These are phyloP conservation scores for Augochlora pura DNA, from an alignment of 1,140 invertebrate species.

Conservation along the genomic window DNA sequence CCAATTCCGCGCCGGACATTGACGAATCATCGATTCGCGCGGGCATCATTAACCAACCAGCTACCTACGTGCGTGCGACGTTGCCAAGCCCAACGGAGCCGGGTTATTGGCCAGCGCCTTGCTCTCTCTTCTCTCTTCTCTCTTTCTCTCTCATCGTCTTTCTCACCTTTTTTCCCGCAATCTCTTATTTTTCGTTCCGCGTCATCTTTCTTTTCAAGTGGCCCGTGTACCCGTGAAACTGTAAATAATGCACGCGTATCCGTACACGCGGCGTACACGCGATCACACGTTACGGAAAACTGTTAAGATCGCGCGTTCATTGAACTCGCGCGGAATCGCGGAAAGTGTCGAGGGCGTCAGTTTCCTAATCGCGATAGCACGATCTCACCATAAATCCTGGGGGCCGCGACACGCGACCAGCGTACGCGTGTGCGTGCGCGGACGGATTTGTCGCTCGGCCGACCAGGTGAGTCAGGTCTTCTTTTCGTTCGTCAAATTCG, in stretches of 20 bases:
- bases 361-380: constrained; percentile 30
- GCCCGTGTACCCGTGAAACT: neutral
- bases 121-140: neutral
- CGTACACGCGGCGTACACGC: neutral
- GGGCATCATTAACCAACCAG: constrained; percentile 61
- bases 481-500: neutral
- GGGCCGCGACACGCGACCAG: neutral
- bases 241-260: neutral
- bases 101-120: constrained; percentile 47
- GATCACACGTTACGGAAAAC: constrained; percentile 22
- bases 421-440: neutral
- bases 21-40: constrained; percentile 64
- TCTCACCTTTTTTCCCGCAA: neutral
- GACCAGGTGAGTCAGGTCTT: neutral
- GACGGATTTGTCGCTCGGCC: constrained; percentile 18
- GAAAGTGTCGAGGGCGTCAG: constrained; percentile 38
- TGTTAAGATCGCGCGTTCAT: constrained; percentile 13
- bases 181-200: no score
- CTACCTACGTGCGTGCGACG: constrained; percentile 51
- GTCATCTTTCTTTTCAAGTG: neutral
- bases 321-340: constrained; percentile 40
- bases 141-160: neutral
- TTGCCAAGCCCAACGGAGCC: constrained; percentile 20
- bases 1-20: constrained; percentile 60
- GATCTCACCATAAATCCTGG: constrained; percentile 25